phyloP scores from a whole-genome alignment of 2,888 invertebrate genomes.

The Caenorhabditis angaria region DNA sequence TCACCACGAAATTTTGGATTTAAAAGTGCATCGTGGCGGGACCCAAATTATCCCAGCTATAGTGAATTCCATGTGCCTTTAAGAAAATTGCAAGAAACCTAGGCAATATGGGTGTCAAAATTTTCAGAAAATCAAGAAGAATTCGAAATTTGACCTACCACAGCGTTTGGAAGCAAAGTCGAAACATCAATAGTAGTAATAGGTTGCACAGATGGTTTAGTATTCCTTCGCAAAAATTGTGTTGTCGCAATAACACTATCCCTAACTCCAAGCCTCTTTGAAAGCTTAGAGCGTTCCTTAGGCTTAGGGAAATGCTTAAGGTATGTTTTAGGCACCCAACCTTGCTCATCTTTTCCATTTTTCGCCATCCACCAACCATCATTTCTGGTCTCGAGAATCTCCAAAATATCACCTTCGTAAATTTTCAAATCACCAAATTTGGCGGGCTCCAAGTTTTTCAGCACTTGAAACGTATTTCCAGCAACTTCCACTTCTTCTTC shows the following conservation, averaged over 20 bases:
- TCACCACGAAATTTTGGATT: no score
- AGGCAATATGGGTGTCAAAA: no score
- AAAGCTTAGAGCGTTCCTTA: slow-evolving; percentile 20
- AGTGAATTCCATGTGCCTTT: no score
- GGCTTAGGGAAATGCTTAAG: slow-evolving; percentile 33
- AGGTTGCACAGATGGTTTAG: background rate
- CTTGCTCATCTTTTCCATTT: slow-evolving; percentile 43
- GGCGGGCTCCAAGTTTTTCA: slow-evolving; percentile 38
- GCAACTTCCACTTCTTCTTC: slow-evolving; percentile 13
- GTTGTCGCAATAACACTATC: slow-evolving; percentile 28
- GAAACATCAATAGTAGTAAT: background rate
- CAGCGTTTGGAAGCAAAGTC: background rate
- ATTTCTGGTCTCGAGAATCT: slow-evolving; percentile 49
- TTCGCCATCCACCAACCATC: slow-evolving; percentile 61
- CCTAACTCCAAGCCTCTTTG: slow-evolving; percentile 22
- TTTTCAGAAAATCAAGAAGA: no score
- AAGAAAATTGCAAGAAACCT: no score
- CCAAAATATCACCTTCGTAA: slow-evolving; percentile 43
- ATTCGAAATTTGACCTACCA: background rate
- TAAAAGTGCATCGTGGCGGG: no score
- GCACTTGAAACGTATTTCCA: slow-evolving; percentile 47
- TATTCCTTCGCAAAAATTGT: background rate
- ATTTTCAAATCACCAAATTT: slow-evolving; percentile 46
- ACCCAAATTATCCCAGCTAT: no score
- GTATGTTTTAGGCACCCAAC: slow-evolving; percentile 56